Evolutionary conservation across 1,140 invertebrate species (phyloP), one percentile per base, ranked within the genome.

Genomic region (Dendrolimus kikuchii): DNA sequence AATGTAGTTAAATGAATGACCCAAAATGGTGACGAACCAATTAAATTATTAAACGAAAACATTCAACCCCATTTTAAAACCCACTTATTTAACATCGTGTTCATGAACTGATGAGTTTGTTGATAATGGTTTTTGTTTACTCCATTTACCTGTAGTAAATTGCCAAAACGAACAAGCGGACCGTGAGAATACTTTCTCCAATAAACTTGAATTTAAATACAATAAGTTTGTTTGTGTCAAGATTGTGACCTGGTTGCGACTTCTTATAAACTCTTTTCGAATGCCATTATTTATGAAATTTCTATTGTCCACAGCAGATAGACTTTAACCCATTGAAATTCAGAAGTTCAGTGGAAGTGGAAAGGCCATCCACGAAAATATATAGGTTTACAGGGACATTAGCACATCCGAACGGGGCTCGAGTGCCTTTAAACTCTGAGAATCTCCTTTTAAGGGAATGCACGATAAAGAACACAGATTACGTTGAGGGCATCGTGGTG

Each of bases 401-500:
- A 75, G 91, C 96, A 53, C 93, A 97, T 86, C 91, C 92, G 7
- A 90, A 92, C 71, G 94, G 94, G 7, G 87, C 90, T 46, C 91
- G 93, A 70, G 93, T 98, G 55, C 92, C 95, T 10, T 91, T 99
- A 44, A 93, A 92, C 55, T 98, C 96, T 59, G 96, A 98, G 66
- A 98, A 99, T 90, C 90, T 99, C 58, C 88, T 99, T 55, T 89
- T 99, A 41, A 89, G 98, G 72, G 98, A 98, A 71, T 99, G 97
- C 87, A 90, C 96, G 58, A 89, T 99, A 43, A 97, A 98, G 83
- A 99, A 99, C 79, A 90, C 90, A 37, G 89, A 90, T 60, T 99
- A 92, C 81, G 92, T 99, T 42, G 98, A 99, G 81, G 98, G 98
- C 54, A 94, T 99, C 68, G 97, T 99, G 42, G 94, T 99, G 38